phyloP scores from a whole-genome alignment of 2,888 invertebrate genomes.

The Gerris lacustris region DNA sequence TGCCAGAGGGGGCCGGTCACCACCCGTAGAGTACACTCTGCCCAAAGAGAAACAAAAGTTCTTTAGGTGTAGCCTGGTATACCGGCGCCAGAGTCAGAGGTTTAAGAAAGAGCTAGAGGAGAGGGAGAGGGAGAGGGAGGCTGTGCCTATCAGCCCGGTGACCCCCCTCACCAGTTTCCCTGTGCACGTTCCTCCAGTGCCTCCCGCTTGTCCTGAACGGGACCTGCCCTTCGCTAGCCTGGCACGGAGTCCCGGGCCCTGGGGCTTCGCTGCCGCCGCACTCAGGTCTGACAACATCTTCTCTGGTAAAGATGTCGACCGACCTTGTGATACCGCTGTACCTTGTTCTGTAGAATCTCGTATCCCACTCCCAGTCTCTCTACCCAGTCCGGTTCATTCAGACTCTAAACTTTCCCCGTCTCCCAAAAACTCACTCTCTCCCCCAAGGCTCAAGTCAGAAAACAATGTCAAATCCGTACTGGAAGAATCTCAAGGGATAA shows the following conservation, averaged over 20 bases:
- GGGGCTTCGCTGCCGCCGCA: slow-evolving; percentile 50
- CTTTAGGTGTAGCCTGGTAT: slow-evolving; percentile 68
- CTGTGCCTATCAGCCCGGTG: slow-evolving; percentile 21
- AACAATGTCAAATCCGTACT: too few relatives aligned
- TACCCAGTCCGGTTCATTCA: not conserved
- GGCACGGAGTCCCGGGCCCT: slow-evolving; percentile 35
- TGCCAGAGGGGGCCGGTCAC: slow-evolving; percentile 30
- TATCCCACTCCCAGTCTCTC: slow-evolving; percentile 13
- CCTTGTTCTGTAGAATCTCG: slow-evolving; percentile 6
- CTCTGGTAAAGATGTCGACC: not conserved
- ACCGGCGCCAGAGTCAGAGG: slow-evolving; percentile 33
- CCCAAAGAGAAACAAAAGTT: slow-evolving; percentile 80
- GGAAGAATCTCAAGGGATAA: too few relatives aligned
- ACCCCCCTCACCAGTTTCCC: slow-evolving; percentile 26
- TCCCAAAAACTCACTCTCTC: too few relatives aligned
- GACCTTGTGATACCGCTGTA: not conserved
- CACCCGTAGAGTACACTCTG: slow-evolving; percentile 51
- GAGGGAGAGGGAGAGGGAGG: slow-evolving; percentile 35
- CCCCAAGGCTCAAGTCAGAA: too few relatives aligned
- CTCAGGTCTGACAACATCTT: slow-evolving; percentile 9
- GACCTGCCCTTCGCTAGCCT: slow-evolving; percentile 22
- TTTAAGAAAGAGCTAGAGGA: slow-evolving; percentile 19
- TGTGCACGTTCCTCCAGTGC: slow-evolving; percentile 23
- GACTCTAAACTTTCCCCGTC: too few relatives aligned
- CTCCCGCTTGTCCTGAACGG: slow-evolving; percentile 16